Base-by-base conservation (phyloP, 2,888 invertebrate species). In the Erebia epiphron region DNA sequence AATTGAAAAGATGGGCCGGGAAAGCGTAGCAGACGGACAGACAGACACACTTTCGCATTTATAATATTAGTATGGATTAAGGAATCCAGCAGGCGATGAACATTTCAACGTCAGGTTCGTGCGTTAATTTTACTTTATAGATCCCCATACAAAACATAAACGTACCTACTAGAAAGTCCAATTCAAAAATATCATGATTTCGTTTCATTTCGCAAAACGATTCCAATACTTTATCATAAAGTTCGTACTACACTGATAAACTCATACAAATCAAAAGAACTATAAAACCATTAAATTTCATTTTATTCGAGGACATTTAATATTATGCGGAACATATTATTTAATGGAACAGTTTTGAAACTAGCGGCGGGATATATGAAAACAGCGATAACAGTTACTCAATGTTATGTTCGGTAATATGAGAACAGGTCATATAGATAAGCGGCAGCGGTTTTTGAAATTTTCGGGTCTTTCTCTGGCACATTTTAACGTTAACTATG, bases 371-470 rank as follows among this genome's bases (percentile, higher is more conserved):
- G 70, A 72, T 72, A 60, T 72, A 72, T 74, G 72, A 70, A 72
- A 72, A 72, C 74, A 72, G 49, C 74, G 68, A 70, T 74, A 74
- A 74, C 74, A 72, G 74, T 67, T 72, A 74, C 66, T 74, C 70
- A 61, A 68, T 70, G 73, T 70, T 70, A 72, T 74, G 70, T 72
- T 70, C 72, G 63, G 68, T 61, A 61, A 67, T 63, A 66, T 18
- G 9, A 41, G 65, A 14, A 10, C 43, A 11, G 61, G 8, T 0
- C 43, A 60, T 7, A 14, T 18, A 52, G 18, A 68, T 3, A n/a
- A n/a, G 63, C 61, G 61, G 14, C 4, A 66, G 70, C 70, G 70
- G 21, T 52, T 60, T 26, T 9, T 21, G 3, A 16, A 10, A 56
- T 16, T 7, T n/a, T 11, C 18, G 3, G 1, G 16, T 18, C 18